Base-by-base conservation (phyloP, 2,888 invertebrate species). In the Atherix ibis region DNA sequence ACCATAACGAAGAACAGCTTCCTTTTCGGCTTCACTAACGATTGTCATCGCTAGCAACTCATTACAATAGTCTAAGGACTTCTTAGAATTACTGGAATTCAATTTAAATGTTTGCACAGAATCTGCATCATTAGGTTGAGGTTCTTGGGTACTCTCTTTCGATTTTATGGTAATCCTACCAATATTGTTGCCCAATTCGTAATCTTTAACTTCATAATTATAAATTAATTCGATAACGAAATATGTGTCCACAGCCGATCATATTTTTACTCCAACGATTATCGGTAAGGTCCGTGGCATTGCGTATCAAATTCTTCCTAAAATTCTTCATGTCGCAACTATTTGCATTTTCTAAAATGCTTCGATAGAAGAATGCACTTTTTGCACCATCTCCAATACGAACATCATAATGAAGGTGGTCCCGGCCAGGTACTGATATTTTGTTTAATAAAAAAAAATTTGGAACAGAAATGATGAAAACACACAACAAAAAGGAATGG, bases 181-280 rank as follows among this genome's bases (percentile, higher is more conserved):
- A 53, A 91, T 92, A 62, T 95, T 95, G 64, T 95, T 95, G 58
- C 95, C 95, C 46, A 71, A 62, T 46, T 83, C 76, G 53, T 98
- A 97, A 32, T 71, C 66, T 42, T 78, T 77, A 15, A 97, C 73
- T 16, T 89, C 89, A 56, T 98, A 98, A 58, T 98, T 98, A 59
- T 97, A 98, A 9, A 97, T 97, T 28, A 98, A 67, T 56, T 98
- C 97, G 15, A 95, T 70, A 2, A 91, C 97, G 65, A 97, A 98
- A 62, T 97, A 85, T 34, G 73, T 70, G 77, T 0, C 97, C 97
- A 62, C 94, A 98, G 2, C 97, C 98, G 29, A 97, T 73, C 97
- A 98, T 98, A 0, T 97, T 95, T 65, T 98, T 98, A 54, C 94
- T 94, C 98, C 98, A 98, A 46, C 87, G 78, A 49, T 91, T 92